phyloP scores from a whole-genome alignment of 2,113 vertebrate genomes.

The Gasterosteus nipponicus region DNA sequence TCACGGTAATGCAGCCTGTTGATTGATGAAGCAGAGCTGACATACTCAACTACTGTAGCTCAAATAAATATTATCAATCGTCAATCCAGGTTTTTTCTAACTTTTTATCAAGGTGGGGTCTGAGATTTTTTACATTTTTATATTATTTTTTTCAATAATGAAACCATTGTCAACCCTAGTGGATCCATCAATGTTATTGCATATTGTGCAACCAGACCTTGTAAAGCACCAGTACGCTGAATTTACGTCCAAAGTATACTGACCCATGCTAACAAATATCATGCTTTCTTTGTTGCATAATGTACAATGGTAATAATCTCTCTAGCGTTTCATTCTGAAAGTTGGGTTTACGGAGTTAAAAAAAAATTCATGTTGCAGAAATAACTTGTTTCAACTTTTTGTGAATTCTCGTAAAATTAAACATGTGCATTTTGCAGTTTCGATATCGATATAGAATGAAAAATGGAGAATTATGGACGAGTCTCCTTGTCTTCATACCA shows the following conservation, averaged over 20 bases:
- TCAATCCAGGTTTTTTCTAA: background rate
- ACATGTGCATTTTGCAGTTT: background rate
- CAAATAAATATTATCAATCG: background rate
- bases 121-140: background rate
- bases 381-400: background rate
- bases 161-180: background rate
- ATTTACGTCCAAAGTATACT: background rate
- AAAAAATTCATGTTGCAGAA: background rate
- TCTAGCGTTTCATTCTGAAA: background rate
- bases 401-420: constrained; percentile 1
- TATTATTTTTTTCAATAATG: background rate
- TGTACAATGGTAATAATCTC: background rate
- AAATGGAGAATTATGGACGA: background rate
- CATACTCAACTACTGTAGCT: background rate
- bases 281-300: background rate
- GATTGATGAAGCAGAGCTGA: background rate
- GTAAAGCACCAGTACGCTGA: background rate
- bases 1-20: constrained; percentile 68
- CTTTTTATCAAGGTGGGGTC: background rate
- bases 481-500: background rate
- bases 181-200: background rate
- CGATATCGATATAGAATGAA: background rate
- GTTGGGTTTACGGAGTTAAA: background rate
- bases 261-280: background rate
- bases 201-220: background rate